phyloP scores from a whole-genome alignment of 2,113 vertebrate genomes.

The Gymnogyps californianus region DNA sequence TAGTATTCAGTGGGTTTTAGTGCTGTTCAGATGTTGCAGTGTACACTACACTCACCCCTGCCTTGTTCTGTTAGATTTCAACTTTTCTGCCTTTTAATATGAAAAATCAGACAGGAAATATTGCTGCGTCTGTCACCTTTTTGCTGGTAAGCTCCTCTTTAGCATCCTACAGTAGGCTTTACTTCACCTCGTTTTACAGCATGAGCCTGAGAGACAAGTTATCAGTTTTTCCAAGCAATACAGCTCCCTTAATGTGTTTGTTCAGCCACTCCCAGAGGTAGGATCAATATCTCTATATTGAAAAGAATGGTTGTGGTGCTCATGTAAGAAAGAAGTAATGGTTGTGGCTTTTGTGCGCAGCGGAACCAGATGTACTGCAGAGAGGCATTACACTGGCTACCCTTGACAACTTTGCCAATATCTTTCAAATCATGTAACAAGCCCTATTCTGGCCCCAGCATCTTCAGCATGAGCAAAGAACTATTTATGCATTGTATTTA shows the following conservation, averaged over 20 bases:
- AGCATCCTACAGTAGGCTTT: neutral
- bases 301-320: neutral
- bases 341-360: neutral
- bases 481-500: neutral
- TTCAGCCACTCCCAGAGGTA: neutral
- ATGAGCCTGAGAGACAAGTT: neutral
- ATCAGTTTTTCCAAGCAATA: neutral
- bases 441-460: neutral
- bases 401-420: neutral
- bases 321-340: neutral
- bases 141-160: neutral
- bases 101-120: neutral
- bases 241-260: neutral
- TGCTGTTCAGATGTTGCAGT: neutral
- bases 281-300: neutral
- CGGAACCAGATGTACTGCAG: neutral
- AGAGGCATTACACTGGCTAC: neutral
- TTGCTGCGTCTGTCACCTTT: neutral
- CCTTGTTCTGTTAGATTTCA: neutral
- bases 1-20: neutral
- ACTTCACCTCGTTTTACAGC: neutral
- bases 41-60: neutral
- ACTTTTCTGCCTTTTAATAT: neutral
- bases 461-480: neutral
- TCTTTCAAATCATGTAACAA: neutral